phyloP scores from a whole-genome alignment of 2,797 vertebrate species.

The Enteromius paludinosus region DNA sequence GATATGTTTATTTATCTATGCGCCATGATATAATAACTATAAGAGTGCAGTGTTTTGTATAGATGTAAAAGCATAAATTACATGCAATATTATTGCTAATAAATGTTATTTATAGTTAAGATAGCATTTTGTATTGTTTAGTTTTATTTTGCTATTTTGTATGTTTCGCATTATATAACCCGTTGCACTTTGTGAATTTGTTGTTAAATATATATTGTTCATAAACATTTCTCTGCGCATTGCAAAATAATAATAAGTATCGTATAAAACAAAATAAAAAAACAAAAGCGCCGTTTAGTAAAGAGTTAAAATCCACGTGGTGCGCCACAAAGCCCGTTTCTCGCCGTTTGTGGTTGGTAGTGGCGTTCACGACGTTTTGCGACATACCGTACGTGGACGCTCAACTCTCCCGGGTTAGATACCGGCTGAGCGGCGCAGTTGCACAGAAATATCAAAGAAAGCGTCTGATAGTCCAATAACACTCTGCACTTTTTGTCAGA shows the following conservation, averaged over 20 bases:
- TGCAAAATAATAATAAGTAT: not conserved
- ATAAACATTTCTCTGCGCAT: not conserved
- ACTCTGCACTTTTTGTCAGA: conserved; percentile 27
- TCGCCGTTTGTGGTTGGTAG: conserved; percentile 21
- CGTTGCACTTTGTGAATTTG: not conserved
- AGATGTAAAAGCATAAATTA: not conserved
- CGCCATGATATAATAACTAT: not conserved
- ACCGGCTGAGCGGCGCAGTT: conserved; percentile 82
- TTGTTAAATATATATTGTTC: not conserved
- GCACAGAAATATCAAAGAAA: conserved; percentile 67
- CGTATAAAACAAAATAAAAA: too few relatives aligned
- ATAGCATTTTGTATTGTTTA: not conserved
- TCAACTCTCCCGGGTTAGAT: conserved; percentile 72
- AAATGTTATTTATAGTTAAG: not conserved
- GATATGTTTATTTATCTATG: not conserved
- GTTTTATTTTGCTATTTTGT: not conserved
- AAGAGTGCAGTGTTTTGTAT: not conserved
- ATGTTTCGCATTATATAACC: not conserved
- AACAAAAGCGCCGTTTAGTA: conserved; percentile 4
- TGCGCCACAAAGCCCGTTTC: conserved; percentile 53
- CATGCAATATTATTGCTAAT: not conserved
- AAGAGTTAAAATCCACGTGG: conserved; percentile 71
- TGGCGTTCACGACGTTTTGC: conserved; percentile 77
- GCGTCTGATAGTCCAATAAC: conserved; percentile 51
- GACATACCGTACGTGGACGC: conserved; percentile 74